phyloP scores from a whole-genome alignment of 2,888 invertebrate genomes.

The Onchidella celtica region DNA sequence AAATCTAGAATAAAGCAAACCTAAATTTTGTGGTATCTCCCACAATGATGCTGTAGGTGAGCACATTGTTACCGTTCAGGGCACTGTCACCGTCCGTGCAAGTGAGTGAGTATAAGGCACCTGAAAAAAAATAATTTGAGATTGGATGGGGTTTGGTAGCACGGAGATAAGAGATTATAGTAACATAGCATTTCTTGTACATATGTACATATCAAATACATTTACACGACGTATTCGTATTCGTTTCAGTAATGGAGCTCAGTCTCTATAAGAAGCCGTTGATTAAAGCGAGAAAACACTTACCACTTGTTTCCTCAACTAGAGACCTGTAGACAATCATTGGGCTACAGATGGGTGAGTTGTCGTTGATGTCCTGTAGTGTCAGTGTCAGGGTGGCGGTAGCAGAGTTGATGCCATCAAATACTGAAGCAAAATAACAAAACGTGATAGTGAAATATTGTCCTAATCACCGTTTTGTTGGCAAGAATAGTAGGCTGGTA shows the following conservation, averaged over 20 bases:
- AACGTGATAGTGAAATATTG: no score
- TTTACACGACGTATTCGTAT: no score
- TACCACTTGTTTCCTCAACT: slow-evolving; percentile 23
- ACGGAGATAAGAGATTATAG: no score
- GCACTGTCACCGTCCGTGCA: slow-evolving; percentile 52
- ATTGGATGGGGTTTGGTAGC: no score
- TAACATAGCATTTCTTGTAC: no score
- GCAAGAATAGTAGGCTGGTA: no score
- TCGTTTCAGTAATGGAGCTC: neutral
- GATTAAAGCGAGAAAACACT: neutral
- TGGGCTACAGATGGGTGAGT: slow-evolving; percentile 17
- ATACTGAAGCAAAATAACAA: slow-evolving; percentile 19
- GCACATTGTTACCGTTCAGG: slow-evolving; percentile 32
- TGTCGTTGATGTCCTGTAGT: slow-evolving; percentile 35
- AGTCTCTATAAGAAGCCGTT: neutral
- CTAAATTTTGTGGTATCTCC: neutral
- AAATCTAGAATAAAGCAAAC: no score
- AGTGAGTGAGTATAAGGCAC: slow-evolving; percentile 32
- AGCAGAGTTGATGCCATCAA: slow-evolving; percentile 32
- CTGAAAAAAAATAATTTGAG: slow-evolving; percentile 5
- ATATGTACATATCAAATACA: no score
- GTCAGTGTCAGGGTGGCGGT: slow-evolving; percentile 26
- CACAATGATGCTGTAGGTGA: slow-evolving; percentile 46
- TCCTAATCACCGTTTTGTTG: no score
- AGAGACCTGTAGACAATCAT: neutral